These are phyloP conservation scores for Bovichtus variegatus DNA, from an alignment of 2,797 vertebrate genomes.

Conservation along the genomic window DNA sequence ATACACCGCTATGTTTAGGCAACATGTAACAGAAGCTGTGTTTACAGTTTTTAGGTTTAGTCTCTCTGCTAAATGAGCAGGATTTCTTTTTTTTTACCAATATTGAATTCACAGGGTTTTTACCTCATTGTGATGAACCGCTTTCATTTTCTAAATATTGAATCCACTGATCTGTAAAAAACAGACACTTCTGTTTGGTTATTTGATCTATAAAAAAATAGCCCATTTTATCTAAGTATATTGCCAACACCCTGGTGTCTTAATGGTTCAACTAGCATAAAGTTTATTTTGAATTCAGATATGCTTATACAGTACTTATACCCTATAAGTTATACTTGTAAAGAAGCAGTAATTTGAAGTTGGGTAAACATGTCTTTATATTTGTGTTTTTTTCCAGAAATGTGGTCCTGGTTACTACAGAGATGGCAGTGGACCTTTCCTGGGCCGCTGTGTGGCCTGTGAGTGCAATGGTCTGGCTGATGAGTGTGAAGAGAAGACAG, in stretches of 20 bases:
- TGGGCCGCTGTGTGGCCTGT: conserved; percentile 90
- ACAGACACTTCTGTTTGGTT: not conserved
- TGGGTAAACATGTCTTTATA: not conserved
- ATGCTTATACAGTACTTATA: not conserved
- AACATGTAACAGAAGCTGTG: not conserved
- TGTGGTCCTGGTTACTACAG: conserved; percentile 91
- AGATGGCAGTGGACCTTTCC: conserved; percentile 77
- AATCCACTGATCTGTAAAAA: not conserved
- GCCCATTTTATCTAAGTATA: not conserved
- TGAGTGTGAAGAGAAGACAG: conserved; percentile 90
- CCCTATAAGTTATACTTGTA: not conserved
- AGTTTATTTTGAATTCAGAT: not conserved
- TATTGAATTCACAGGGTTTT: not conserved
- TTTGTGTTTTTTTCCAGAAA: conserved; percentile 79
- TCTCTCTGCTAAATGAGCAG: not conserved
- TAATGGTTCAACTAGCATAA: not conserved
- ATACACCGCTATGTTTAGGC: not conserved
- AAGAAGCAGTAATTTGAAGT: not conserved
- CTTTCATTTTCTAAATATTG: too few species aligned
- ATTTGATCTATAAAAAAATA: not conserved
- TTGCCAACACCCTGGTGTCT: not conserved
- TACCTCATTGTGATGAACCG: not conserved
- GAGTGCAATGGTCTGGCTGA: conserved; percentile 90
- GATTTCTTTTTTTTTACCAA: not conserved
- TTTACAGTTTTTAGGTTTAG: not conserved